These are phyloP conservation scores for Belgica antarctica DNA, from an alignment of 2,888 invertebrate genomes.

Conservation along the genomic window DNA sequence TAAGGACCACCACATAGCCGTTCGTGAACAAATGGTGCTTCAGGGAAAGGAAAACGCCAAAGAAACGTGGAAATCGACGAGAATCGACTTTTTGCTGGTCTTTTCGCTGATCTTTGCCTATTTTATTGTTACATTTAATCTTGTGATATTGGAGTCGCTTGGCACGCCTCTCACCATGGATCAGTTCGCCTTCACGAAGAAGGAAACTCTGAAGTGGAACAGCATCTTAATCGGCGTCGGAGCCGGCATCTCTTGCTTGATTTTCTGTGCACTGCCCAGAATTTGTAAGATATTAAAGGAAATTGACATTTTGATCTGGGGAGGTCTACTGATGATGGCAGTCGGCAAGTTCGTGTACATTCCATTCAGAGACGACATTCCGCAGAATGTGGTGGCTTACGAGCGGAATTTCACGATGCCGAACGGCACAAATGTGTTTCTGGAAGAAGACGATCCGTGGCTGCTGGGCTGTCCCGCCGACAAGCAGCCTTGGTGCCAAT, in stretches of 20 bases:
- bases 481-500: conserved; percentile 73
- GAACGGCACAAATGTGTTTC: not conserved
- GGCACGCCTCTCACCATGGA: conserved; percentile 33
- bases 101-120: conserved; percentile 32
- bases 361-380: conserved; percentile 21
- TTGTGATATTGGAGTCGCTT: conserved; percentile 30
- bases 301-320: conserved; percentile 38
- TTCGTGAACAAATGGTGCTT: conserved; percentile 26
- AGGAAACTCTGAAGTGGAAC: conserved; percentile 34
- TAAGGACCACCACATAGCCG: conserved; percentile 34
- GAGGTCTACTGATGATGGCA: conserved; percentile 16
- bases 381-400: not conserved
- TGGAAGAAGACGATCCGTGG: not conserved
- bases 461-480: conserved; percentile 58
- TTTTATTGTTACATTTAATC: conserved; percentile 36
- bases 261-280: conserved; percentile 20
- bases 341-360: conserved; percentile 34
- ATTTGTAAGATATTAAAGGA: conserved; percentile 24
- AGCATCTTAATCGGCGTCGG: conserved; percentile 22
- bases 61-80: conserved; percentile 32
- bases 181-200: conserved; percentile 27
- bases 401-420: conserved; percentile 8
- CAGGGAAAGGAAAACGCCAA: conserved; percentile 39
- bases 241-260: conserved; percentile 30
- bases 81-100: conserved; percentile 11